Evolutionary conservation across 2,888 invertebrate species (phyloP).

Genomic region (Stomorhina lunata): DNA sequence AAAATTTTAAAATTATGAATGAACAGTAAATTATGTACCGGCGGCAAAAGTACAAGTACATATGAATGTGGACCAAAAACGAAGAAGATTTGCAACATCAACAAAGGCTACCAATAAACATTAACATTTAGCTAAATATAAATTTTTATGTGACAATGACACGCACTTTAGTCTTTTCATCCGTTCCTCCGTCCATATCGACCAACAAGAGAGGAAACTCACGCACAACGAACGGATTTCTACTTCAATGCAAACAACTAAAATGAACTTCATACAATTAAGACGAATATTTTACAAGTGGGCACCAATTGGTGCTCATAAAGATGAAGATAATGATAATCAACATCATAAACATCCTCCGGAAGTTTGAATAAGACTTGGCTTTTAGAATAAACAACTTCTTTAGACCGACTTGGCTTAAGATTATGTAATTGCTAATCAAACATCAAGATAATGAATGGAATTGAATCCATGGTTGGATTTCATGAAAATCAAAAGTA

Average conservation of each 20-base stretch:
- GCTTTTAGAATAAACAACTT: not conserved
- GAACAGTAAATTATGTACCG: conserved; percentile 35
- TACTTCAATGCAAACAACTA: conserved; percentile 38
- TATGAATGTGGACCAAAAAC: conserved; percentile 3
- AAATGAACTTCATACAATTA: conserved; percentile 35
- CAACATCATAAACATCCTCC: conserved; percentile 35
- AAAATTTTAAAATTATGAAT: conserved; percentile 49
- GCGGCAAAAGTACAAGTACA: not conserved
- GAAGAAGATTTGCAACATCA: not conserved
- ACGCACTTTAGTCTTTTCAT: too few species aligned
- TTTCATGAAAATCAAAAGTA: conserved; percentile 41
- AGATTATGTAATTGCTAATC: not conserved
- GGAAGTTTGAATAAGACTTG: conserved; percentile 12
- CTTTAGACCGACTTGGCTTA: not conserved
- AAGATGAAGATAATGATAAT: too few species aligned
- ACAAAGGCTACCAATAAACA: conserved; percentile 29
- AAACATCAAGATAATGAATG: not conserved
- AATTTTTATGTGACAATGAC: conserved; percentile 55
- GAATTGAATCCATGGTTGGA: not conserved
- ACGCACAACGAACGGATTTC: not conserved
- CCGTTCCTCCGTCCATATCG: not conserved
- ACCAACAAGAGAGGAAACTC: not conserved
- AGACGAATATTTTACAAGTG: not conserved
- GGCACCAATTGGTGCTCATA: conserved; percentile 19
- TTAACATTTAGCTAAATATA: conserved; percentile 44